A percentile compares a stretch with the other conserved stretches of the same genome.
Evolutionary conservation across 2,888 invertebrate species (phyloP).

Genomic region (Deroplatys truncata): DNA sequence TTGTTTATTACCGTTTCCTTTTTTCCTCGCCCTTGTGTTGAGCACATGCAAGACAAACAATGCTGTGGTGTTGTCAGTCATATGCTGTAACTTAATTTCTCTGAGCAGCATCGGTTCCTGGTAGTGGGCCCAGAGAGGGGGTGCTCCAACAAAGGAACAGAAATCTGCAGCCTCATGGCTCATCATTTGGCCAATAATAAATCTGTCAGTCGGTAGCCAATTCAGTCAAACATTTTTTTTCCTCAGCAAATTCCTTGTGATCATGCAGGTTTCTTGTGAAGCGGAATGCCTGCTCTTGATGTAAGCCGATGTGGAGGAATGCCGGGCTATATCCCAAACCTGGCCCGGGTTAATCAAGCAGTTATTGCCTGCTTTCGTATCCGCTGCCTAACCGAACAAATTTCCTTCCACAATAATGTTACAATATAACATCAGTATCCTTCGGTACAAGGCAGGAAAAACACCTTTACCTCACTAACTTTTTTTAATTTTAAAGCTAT

Average conservation of each 20-base stretch:
- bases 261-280: not conserved
- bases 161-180: slow-evolving; percentile 13
- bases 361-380: too few relatives aligned
- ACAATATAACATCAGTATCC: too few relatives aligned
- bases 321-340: not conserved
- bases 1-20: too few relatives aligned
- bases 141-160: not conserved
- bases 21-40: too few relatives aligned
- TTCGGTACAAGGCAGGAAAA: too few relatives aligned
- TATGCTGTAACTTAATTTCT: not conserved
- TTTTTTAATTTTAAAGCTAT: too few relatives aligned
- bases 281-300: not conserved
- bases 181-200: slow-evolving; percentile 24
- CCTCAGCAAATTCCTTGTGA: not conserved
- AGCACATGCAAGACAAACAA: too few relatives aligned
- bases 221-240: not conserved
- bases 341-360: not conserved
- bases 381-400: too few relatives aligned
- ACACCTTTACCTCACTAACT: too few relatives aligned
- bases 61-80: too few relatives aligned
- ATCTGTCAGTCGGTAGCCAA: slow-evolving; percentile 22
- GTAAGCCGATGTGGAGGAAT: not conserved
- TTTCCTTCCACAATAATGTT: too few relatives aligned
- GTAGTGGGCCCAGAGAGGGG: too few relatives aligned
- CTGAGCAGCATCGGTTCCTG: not conserved